phyloP scores from a whole-genome alignment of 2,113 vertebrate genomes.

The Semicossyphus pulcher region DNA sequence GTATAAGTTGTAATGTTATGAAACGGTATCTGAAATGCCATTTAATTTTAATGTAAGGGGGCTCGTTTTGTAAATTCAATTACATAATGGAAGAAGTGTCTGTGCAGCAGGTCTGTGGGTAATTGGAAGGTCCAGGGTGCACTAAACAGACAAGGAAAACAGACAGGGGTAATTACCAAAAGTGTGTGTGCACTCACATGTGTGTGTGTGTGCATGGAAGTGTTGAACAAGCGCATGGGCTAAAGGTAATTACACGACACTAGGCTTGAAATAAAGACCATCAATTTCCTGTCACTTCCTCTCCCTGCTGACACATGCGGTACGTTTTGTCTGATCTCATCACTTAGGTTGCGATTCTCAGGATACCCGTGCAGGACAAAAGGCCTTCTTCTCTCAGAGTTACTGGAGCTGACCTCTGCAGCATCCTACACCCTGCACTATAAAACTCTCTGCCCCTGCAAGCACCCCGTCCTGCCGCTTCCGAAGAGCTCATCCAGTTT shows the following conservation, averaged over 20 bases:
- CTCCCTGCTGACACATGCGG: conserved; percentile 33
- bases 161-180: conserved; percentile 59
- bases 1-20: background rate
- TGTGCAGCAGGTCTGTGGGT: conserved; percentile 44
- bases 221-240: background rate
- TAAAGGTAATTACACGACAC: conserved; percentile 60
- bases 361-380: background rate
- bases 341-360: background rate
- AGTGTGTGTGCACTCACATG: background rate
- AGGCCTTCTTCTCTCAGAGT: conserved; percentile 10
- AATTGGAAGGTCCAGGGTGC: conserved; percentile 61
- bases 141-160: conserved; percentile 58
- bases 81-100: conserved; percentile 47
- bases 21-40: background rate
- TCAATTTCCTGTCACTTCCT: conserved; percentile 27
- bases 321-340: conserved; percentile 42
- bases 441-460: conserved; percentile 35
- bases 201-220: background rate
- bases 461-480: conserved; percentile 24
- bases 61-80: conserved; percentile 41
- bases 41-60: conserved; percentile 22
- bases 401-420: conserved; percentile 41
- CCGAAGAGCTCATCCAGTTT: conserved; percentile 50
- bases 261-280: conserved; percentile 50
- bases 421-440: conserved; percentile 10